Evolutionary conservation across 2,888 invertebrate genomes (phyloP).

Genomic region (Gandaritis pyraliata): DNA sequence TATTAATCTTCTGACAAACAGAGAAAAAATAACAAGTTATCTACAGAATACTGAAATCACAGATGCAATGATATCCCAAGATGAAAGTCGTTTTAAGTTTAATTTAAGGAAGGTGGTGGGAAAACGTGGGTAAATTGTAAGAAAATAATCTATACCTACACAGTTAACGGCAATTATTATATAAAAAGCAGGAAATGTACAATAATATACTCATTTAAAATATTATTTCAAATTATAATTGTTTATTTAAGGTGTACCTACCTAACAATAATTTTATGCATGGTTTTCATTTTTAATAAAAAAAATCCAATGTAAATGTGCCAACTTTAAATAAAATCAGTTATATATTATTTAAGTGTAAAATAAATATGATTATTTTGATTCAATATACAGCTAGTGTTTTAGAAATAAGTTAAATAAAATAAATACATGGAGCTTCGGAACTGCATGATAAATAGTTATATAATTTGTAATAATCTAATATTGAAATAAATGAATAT

Average conservation of each 20-base stretch:
- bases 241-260: no score
- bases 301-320: slow-evolving; percentile 1
- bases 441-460: slow-evolving; percentile 24
- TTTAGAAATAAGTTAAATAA: slow-evolving; percentile 21
- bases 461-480: slow-evolving; percentile 10
- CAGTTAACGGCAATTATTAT: slow-evolving; percentile 17
- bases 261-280: slow-evolving; percentile 11
- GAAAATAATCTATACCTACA: slow-evolving; percentile 6
- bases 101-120: slow-evolving; percentile 27
- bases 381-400: slow-evolving; percentile 23
- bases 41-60: slow-evolving; percentile 46
- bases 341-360: no score
- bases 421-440: slow-evolving; percentile 33
- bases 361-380: slow-evolving; percentile 28
- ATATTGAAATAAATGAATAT: slow-evolving; percentile 5
- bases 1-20: slow-evolving; percentile 38
- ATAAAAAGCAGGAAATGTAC: not conserved
- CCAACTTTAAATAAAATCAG: slow-evolving; percentile 4
- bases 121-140: slow-evolving; percentile 13
- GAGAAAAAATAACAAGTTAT: slow-evolving; percentile 34
- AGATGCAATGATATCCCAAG: slow-evolving; percentile 33
- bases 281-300: slow-evolving; percentile 11
- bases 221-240: no score
- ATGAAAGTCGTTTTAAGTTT: slow-evolving; percentile 23
- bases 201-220: not conserved